Evolutionary conservation across 2,113 vertebrate genomes (phyloP).

Genomic region (Tauraco erythrolophus): DNA sequence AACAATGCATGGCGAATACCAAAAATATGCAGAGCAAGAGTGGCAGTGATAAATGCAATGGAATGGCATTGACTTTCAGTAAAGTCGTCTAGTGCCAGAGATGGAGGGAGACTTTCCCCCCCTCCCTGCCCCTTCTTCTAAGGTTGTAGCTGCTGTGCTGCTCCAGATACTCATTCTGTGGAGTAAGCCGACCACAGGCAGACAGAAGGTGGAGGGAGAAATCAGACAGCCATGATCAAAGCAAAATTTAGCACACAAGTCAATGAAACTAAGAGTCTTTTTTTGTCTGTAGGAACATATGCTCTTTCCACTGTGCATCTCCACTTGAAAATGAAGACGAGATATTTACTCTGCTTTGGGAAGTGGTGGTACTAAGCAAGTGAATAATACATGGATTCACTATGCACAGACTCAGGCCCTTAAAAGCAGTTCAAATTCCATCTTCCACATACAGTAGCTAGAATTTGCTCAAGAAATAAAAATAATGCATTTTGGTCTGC

Average conservation of each 20-base stretch:
- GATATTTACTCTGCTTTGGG: not conserved
- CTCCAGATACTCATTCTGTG: not conserved
- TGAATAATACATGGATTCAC: not conserved
- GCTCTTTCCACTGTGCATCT: not conserved
- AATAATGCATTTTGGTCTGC: not conserved
- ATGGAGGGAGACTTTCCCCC: not conserved
- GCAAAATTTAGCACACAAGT: slow-evolving; percentile 9
- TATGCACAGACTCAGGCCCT: not conserved
- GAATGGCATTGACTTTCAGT: slow-evolving; percentile 77
- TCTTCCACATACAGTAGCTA: not conserved
- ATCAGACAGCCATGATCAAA: slow-evolving; percentile 22
- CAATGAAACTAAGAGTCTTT: not conserved
- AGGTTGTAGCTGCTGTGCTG: not conserved
- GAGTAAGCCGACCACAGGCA: not conserved
- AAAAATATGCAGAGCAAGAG: slow-evolving; percentile 84
- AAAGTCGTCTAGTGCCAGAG: slow-evolving; percentile 62
- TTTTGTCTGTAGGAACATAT: not conserved
- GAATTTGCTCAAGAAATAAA: not conserved
- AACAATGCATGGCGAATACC: slow-evolving; percentile 87
- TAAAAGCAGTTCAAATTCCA: not conserved
- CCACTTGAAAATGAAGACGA: not conserved
- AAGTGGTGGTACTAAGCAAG: slow-evolving; percentile 1
- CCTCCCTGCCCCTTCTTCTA: not conserved
- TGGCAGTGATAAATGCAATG: slow-evolving; percentile 92
- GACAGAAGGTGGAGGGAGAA: slow-evolving; percentile 8